Evolutionary conservation across 2,888 invertebrate genomes (phyloP), one percentile per base, ranked within the genome.

Genomic region (Phalangium opilio): DNA sequence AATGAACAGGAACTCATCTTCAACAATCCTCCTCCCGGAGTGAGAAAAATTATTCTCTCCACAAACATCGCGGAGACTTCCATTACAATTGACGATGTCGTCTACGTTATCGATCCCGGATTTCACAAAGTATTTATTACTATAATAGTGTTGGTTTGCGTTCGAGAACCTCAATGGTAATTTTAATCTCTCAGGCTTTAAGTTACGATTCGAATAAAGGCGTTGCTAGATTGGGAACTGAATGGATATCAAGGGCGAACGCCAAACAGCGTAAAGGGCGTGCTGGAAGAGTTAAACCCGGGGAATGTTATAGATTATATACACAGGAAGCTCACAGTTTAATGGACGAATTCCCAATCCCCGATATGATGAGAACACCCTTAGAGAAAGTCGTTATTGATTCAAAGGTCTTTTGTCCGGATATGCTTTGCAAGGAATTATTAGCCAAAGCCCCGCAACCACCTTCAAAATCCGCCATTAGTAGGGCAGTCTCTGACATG

Each of bases 21-120:
- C 60, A 59, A 66, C 0, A 41, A 20, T 11, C 68, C 74, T 0
- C 66, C 73, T 0, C 62, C 63, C 0, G 75, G 74, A 0, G 61
- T 72, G 0, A 67, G 79, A 1, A 81, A 81, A 63, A 41, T 56
- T 10, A 48, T 55, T 34, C 35, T 55, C 11, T 45, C 93, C 0
- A 95, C 93, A 0, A 85, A 83, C 57, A 87, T 95, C 53, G 91
- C 93, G 0, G 95, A 95, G 69, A 91, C 91, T 0, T 90, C 90
- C 17, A 86, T 95, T 50, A 95, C 95, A 3, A 86, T 95, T 54
- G 87, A 93, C 61, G 93, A 95, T 67, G 79, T 95, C 4, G 84
- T 90, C 0, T 89, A 78, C 67, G 93, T 95, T 0, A 75, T 95
- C 27, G 85, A 95, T 64, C 75, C 78, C 56, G 93, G 86, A 0